A percentile compares a stretch with the other conserved stretches of the same genome.
phyloP scores from a whole-genome alignment of 2,113 vertebrate species.

The Anoura caudifer region DNA sequence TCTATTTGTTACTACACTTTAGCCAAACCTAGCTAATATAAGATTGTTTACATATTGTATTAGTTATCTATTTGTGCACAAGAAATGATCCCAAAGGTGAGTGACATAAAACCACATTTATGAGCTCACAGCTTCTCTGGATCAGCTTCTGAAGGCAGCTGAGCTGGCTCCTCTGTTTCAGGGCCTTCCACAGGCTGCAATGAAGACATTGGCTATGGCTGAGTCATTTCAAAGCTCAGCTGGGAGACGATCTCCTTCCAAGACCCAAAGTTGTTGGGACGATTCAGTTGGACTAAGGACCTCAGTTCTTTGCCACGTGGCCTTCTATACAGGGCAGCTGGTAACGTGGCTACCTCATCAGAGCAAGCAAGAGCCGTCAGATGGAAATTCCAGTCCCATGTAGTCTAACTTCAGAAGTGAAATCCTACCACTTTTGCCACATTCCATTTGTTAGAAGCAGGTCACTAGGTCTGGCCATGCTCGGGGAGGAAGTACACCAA shows the following conservation, averaged over 20 bases:
- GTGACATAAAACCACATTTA: not conserved
- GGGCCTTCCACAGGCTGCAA: not conserved
- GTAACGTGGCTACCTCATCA: fast-evolving
- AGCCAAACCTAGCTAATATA: not conserved
- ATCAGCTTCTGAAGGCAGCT: not conserved
- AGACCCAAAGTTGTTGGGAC: not conserved
- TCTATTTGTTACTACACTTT: not conserved
- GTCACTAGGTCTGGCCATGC: fast-evolving
- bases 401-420: not conserved
- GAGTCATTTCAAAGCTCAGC: not conserved
- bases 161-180: not conserved
- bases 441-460: not conserved
- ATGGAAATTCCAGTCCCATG: not conserved
- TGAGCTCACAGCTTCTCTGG: not conserved
- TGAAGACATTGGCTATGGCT: not conserved
- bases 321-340: not conserved
- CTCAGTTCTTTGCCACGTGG: not conserved
- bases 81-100: not conserved
- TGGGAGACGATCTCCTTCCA: not conserved
- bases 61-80: too few species aligned
- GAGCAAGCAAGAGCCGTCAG: not conserved
- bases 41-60: not conserved
- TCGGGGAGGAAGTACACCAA: not conserved
- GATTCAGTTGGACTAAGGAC: not conserved
- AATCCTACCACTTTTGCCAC: not conserved